Conservation (phyloP, 1,140 invertebrate genomes). For the Cydia splendana region DNA sequence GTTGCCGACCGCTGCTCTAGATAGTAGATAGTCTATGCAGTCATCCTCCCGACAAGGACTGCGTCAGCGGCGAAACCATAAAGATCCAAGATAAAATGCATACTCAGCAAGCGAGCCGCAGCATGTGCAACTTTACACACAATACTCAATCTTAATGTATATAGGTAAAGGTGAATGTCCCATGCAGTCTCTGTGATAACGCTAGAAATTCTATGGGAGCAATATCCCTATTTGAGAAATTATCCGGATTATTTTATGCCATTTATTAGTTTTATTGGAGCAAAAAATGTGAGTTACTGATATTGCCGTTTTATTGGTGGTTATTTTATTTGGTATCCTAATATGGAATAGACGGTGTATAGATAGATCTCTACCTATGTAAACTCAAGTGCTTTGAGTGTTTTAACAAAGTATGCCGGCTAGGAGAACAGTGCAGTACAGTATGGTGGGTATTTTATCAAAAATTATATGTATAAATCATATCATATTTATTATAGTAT, state of each 20-base stretch:
- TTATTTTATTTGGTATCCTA: background rate
- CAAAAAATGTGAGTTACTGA: slow-evolving; percentile 6
- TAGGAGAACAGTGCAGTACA: no score
- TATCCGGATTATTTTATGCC: slow-evolving; percentile 2
- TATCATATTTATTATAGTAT: no score
- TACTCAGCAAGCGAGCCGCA: background rate
- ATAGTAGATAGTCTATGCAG: background rate
- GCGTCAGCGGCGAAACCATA: background rate
- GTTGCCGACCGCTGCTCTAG: no score
- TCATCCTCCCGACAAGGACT: slow-evolving; percentile 1
- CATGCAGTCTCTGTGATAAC: background rate
- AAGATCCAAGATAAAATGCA: slow-evolving; percentile 15
- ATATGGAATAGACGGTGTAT: background rate
- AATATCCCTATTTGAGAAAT: slow-evolving; percentile 8
- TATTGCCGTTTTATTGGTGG: background rate
- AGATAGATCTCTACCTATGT: background rate
- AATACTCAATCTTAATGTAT: background rate
- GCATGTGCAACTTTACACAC: background rate
- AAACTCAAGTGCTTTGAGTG: no score
- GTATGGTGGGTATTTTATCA: no score
- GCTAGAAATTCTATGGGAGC: background rate
- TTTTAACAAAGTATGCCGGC: background rate
- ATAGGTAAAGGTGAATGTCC: background rate
- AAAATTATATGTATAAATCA: no score
- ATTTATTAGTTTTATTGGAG: slow-evolving; percentile 14